Conservation (phyloP, 2,888 invertebrate species). For the Anthrax anthrax region DNA sequence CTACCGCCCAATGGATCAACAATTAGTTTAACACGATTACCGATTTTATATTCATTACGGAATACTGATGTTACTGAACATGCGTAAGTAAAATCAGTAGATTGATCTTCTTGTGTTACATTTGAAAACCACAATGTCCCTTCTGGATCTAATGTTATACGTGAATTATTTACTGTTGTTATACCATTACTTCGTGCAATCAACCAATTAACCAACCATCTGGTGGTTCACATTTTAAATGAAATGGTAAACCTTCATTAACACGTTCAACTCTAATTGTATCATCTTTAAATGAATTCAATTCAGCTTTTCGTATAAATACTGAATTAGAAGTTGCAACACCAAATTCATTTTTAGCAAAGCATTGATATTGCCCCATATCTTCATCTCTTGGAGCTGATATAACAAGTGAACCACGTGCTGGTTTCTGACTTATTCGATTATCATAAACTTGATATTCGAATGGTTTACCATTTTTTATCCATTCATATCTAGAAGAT, state of each 20-base stretch:
- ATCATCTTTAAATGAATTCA: constrained; percentile 72
- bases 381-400: constrained; percentile 80
- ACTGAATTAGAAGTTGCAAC: constrained; percentile 88
- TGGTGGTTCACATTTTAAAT: constrained; percentile 81
- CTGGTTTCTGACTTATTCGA: constrained; percentile 86
- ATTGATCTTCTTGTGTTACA: constrained; percentile 70
- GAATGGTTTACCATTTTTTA: constrained; percentile 91
- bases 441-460: constrained; percentile 89
- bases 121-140: constrained; percentile 97
- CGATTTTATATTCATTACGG: constrained; percentile 81
- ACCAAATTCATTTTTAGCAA: constrained; percentile 88
- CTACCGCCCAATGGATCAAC: constrained; percentile 66
- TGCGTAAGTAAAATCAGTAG: constrained; percentile 74
- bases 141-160: constrained; percentile 91
- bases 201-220: constrained; percentile 95
- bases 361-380: constrained; percentile 90
- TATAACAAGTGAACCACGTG: constrained; percentile 84
- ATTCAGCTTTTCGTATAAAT: constrained; percentile 82
- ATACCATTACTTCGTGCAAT: constrained; percentile 70
- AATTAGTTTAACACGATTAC: constrained; percentile 64
- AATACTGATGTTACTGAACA: constrained; percentile 90
- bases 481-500: constrained; percentile 65
- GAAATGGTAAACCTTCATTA: constrained; percentile 77
- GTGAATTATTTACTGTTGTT: constrained; percentile 78
- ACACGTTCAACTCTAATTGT: constrained; percentile 41